phyloP scores from a whole-genome alignment of 2,797 vertebrate species.

The Leuciscus waleckii region DNA sequence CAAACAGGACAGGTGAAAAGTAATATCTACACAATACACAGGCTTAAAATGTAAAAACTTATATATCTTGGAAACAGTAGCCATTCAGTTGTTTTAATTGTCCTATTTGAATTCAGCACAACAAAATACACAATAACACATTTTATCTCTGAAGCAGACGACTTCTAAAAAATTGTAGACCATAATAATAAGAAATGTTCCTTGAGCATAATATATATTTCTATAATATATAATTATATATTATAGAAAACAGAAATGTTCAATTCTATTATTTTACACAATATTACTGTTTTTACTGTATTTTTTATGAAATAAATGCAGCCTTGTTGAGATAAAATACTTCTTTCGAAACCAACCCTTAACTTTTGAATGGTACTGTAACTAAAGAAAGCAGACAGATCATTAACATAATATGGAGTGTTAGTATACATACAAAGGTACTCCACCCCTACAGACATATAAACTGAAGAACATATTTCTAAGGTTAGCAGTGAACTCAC shows the following conservation, averaged over 20 bases:
- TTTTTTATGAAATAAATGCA: background rate
- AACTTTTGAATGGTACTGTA: background rate
- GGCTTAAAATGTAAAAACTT: background rate
- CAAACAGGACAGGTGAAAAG: too few relatives aligned
- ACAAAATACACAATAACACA: background rate
- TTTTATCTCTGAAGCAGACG: background rate
- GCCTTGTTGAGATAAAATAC: background rate
- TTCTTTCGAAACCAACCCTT: background rate
- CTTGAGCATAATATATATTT: too few relatives aligned
- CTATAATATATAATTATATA: too few relatives aligned
- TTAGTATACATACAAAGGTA: background rate
- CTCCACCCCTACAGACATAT: background rate
- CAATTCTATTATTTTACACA: background rate
- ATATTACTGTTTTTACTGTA: background rate
- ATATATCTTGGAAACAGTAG: background rate
- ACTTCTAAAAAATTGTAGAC: background rate
- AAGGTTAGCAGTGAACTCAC: conserved; percentile 21
- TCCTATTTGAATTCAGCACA: background rate
- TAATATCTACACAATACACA: too few relatives aligned
- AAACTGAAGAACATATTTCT: conserved; percentile 1
- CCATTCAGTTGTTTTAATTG: background rate
- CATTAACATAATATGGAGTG: background rate
- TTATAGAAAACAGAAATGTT: background rate
- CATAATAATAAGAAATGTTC: background rate
- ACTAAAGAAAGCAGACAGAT: background rate